Percentiles rank a stretch among this genome's conserved stretches.
Conservation (phyloP, 2,797 vertebrate species). For the Macrochelys suwanniensis region DNA sequence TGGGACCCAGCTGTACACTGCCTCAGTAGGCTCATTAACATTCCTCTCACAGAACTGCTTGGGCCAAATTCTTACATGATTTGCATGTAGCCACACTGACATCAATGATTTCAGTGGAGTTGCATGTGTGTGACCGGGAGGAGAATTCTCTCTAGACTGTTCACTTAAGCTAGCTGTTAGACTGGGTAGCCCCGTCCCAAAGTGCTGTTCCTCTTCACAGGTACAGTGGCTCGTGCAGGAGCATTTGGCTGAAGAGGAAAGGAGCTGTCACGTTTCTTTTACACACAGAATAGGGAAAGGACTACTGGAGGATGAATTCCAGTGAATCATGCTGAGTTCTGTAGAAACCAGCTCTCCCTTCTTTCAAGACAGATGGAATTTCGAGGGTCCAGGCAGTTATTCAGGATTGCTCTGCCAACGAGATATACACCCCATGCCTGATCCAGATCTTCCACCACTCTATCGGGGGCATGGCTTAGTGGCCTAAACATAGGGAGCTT, state of each 20-base stretch:
- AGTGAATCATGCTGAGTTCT: neutral
- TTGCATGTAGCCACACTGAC: neutral
- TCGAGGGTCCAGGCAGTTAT: neutral
- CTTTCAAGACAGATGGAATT: neutral
- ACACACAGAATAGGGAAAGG: neutral
- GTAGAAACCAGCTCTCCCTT: neutral
- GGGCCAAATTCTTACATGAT: neutral
- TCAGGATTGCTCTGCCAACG: constrained; percentile 8
- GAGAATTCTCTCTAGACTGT: neutral
- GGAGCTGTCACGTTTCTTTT: neutral
- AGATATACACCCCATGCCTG: neutral
- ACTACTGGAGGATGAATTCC: neutral
- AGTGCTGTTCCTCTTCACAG: neutral
- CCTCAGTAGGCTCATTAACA: neutral
- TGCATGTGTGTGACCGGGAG: neutral
- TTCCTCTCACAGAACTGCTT: neutral
- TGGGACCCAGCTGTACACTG: neutral
- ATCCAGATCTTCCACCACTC: neutral
- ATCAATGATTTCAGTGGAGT: neutral
- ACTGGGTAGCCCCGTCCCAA: neutral
- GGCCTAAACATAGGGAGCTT: neutral
- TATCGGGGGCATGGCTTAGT: neutral
- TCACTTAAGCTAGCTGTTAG: neutral
- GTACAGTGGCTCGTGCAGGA: neutral
- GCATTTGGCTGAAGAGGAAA: neutral